phyloP scores from a whole-genome alignment of 1,140 invertebrate species.

The Brachionus angularis region DNA sequence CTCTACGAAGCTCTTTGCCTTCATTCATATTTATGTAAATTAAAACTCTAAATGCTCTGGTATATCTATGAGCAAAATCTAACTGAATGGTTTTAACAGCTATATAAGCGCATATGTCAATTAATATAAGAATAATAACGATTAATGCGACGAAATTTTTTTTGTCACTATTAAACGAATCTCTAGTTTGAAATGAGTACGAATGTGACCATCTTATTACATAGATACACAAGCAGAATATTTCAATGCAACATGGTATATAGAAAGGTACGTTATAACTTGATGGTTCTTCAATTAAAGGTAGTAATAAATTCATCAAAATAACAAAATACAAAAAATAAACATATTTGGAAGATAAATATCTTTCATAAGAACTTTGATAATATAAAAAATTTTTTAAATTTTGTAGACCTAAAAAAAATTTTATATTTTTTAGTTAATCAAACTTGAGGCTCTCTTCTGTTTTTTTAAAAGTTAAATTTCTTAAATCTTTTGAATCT shows the following conservation, averaged over 20 bases:
- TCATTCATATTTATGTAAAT: slow-evolving; percentile 62
- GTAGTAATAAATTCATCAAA: slow-evolving; percentile 56
- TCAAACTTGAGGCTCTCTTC: slow-evolving; percentile 55
- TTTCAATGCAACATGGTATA: slow-evolving; percentile 48
- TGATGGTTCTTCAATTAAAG: slow-evolving; percentile 59
- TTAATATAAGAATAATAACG: slow-evolving; percentile 47
- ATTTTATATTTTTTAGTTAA: background rate
- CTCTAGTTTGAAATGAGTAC: slow-evolving; percentile 9
- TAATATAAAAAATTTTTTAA: slow-evolving; percentile 6
- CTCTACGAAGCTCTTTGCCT: slow-evolving; percentile 59
- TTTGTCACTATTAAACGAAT: slow-evolving; percentile 3
- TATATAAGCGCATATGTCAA: slow-evolving; percentile 59
- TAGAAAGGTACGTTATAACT: slow-evolving; percentile 53
- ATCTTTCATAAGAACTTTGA: slow-evolving; percentile 52
- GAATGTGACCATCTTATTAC: slow-evolving; percentile 22
- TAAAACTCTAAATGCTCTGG: slow-evolving; percentile 59
- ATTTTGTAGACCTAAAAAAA: background rate
- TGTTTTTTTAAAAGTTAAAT: slow-evolving; percentile 56
- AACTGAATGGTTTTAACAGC: slow-evolving; percentile 53
- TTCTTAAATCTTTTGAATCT: slow-evolving; percentile 58
- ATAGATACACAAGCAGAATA: slow-evolving; percentile 6
- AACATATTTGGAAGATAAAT: slow-evolving; percentile 50
- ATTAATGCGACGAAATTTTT: slow-evolving; percentile 1
- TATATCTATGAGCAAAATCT: slow-evolving; percentile 55
- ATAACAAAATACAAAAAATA: slow-evolving; percentile 56